Evolutionary conservation across 1,140 invertebrate species (phyloP), one percentile per base, ranked within the genome.

Genomic region (Pararge aegeria): DNA sequence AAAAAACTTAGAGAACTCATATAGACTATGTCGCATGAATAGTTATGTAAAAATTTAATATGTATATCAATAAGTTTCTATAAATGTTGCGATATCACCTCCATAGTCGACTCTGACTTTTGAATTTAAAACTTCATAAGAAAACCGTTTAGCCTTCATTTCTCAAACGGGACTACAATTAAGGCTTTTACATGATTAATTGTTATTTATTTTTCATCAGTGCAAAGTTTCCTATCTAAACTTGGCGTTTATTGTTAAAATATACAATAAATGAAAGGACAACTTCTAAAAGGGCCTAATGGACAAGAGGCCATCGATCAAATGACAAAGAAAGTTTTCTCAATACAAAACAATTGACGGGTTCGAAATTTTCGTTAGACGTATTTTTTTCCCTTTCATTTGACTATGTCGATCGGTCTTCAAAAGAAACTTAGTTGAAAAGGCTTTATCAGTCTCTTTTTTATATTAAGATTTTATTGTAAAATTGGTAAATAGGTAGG

Each of bases 231-330:
- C 66, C 64, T 65, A 77, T 76, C 63, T 54, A 72, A 88, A 85
- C 71, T 84, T 80, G 64, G 68, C 74, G 70, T 77, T 85, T 80
- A 83, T 85, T 87, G 69, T 75, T 70, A 63, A 72, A 81, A 76
- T 77, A 81, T 61, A 87, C 78, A 86, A 85, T 81, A 82, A 86
- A 87, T 82, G 80, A 85, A 87, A 87, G 71, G 75, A 78, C 80
- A 85, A 84, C 73, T 84, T 89, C 85, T 80, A 82, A 84, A 87
- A 87, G 80, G 78, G 68, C 70, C 76, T 89, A 87, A 89, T 89
- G 87, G 82, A 85, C 80, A 87, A 89, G 77, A 70, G 80, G 78
- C 76, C 78, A 87, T 89, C 87, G 80, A 89, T 89, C 87, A 89
- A 87, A 83, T 78, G 78, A 80, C 83, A 87, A 85, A 85, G 77